phyloP scores from a whole-genome alignment of 2,113 vertebrate species.

The Python bivittatus region DNA sequence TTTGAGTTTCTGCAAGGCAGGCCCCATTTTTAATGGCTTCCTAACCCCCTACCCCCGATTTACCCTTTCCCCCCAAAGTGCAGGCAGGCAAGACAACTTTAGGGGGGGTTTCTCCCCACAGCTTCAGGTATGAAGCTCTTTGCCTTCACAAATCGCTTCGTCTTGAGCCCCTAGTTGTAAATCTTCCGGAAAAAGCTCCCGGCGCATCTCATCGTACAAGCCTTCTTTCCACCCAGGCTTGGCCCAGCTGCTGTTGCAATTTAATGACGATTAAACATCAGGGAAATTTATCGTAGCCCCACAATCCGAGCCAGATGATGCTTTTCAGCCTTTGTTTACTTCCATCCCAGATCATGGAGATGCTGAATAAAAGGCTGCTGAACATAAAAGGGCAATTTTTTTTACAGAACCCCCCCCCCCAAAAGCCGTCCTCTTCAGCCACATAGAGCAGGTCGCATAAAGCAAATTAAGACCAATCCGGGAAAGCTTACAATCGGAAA shows the following conservation, averaged over 20 bases:
- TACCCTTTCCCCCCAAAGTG: not conserved
- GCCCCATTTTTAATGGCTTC: too few relatives aligned
- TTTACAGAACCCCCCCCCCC: too few relatives aligned
- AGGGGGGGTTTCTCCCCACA: too few relatives aligned
- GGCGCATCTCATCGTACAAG: constrained; percentile 45
- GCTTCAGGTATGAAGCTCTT: too few relatives aligned
- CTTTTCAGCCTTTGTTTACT: not conserved
- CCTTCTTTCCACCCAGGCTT: constrained; percentile 48
- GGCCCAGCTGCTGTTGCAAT: constrained; percentile 36
- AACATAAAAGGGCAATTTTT: not conserved
- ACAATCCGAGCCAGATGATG: not conserved
- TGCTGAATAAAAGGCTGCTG: not conserved
- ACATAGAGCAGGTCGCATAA: not conserved
- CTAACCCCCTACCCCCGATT: too few relatives aligned
- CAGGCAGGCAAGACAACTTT: not conserved
- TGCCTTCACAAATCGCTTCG: not conserved
- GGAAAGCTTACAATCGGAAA: not conserved
- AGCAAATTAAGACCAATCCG: not conserved
- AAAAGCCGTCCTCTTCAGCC: not conserved
- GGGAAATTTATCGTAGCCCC: not conserved
- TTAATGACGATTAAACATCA: not conserved
- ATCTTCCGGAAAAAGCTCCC: not conserved
- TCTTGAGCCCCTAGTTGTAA: not conserved
- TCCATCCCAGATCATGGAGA: not conserved
- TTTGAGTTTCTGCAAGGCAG: too few relatives aligned